phyloP scores from a whole-genome alignment of 1,140 invertebrate genomes.

The Chelonus insularis region DNA sequence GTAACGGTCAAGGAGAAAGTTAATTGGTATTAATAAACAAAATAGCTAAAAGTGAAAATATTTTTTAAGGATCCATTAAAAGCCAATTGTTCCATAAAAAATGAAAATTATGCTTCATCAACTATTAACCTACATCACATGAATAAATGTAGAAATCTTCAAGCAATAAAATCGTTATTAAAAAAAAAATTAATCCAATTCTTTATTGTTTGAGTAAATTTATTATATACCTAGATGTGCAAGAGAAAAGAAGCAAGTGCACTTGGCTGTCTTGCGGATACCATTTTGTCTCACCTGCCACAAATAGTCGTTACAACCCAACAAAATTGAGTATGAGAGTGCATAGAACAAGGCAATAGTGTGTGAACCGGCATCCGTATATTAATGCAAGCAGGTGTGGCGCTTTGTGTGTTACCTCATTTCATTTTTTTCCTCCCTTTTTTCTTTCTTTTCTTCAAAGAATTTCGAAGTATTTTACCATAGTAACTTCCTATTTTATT shows the following conservation, averaged over 20 bases:
- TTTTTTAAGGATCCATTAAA: too few species aligned
- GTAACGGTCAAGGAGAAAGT: slow-evolving; percentile 12
- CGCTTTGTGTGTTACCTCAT: not conserved
- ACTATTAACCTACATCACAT: too few species aligned
- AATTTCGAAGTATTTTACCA: slow-evolving; percentile 3
- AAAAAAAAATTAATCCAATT: not conserved
- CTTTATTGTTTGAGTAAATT: not conserved
- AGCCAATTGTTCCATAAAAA: too few species aligned
- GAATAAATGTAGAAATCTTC: too few species aligned
- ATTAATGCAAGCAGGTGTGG: slow-evolving; percentile 3
- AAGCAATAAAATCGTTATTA: too few species aligned
- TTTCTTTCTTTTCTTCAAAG: not conserved
- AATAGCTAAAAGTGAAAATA: not conserved
- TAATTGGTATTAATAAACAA: not conserved
- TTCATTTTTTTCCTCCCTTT: not conserved
- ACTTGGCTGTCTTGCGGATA: slow-evolving; percentile 2
- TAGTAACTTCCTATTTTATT: not conserved
- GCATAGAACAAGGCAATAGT: slow-evolving; percentile 11
- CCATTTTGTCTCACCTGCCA: slow-evolving; percentile 21
- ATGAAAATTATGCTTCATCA: too few species aligned
- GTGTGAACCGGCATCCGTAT: slow-evolving; percentile 12
- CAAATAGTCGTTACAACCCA: slow-evolving; percentile 12
- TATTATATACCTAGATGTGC: not conserved
- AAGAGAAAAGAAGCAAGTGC: not conserved
- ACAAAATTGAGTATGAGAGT: slow-evolving; percentile 12